These are phyloP conservation scores for Helogale parvula DNA, from an alignment of 2,113 vertebrate species.

Conservation along the genomic window DNA sequence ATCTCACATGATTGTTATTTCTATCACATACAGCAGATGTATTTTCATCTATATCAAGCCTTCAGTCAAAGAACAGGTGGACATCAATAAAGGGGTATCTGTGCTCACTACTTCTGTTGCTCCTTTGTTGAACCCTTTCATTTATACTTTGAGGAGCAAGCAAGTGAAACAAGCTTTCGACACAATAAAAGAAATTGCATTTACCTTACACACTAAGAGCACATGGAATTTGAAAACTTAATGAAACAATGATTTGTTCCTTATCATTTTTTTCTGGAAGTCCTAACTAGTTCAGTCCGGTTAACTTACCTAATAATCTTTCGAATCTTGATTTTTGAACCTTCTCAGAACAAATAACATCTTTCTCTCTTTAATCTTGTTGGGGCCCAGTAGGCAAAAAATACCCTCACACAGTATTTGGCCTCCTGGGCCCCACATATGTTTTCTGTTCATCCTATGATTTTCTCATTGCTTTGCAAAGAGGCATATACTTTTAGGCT, in stretches of 20 bases:
- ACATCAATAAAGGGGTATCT: slow-evolving; percentile 37
- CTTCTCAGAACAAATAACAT: neutral
- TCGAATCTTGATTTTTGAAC: neutral
- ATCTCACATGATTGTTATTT: slow-evolving; percentile 65
- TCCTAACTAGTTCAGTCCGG: neutral
- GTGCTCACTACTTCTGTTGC: slow-evolving; percentile 51
- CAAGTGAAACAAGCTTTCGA: slow-evolving; percentile 66
- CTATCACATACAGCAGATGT: slow-evolving; percentile 61
- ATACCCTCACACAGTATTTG: too few relatives aligned
- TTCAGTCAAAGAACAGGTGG: slow-evolving; percentile 53
- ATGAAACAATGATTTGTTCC: neutral
- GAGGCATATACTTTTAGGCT: too few relatives aligned
- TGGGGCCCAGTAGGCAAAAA: too few relatives aligned
- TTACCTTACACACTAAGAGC: neutral
- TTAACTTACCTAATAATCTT: neutral
- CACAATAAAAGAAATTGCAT: neutral
- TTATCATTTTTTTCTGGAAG: neutral
- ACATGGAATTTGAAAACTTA: neutral
- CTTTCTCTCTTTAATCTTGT: neutral
- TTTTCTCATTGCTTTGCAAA: too few relatives aligned
- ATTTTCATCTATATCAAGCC: slow-evolving; percentile 72
- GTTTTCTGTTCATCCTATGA: too few relatives aligned
- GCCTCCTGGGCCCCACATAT: too few relatives aligned
- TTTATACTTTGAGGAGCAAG: slow-evolving; percentile 66
- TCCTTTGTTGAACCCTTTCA: slow-evolving; percentile 63